phyloP scores from a whole-genome alignment of 2,888 invertebrate genomes.

The Himalopsyche kuldschensis region DNA sequence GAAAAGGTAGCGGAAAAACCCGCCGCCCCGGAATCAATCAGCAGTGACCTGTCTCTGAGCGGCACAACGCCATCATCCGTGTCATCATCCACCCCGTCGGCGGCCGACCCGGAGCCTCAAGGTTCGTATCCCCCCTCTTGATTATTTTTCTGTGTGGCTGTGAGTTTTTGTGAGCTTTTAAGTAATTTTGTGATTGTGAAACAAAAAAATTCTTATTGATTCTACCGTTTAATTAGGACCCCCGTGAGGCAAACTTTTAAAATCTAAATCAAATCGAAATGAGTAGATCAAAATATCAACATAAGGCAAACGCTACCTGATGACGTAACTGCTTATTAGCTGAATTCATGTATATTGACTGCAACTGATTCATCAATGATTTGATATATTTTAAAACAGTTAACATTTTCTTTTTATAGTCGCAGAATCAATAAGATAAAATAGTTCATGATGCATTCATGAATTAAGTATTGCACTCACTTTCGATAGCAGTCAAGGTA shows the following conservation, averaged over 20 bases:
- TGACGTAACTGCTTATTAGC: not conserved
- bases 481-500: too few species aligned
- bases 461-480: too few species aligned
- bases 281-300: not conserved
- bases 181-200: conserved; percentile 8
- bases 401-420: too few species aligned
- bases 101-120: conserved; percentile 47
- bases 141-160: conserved; percentile 16
- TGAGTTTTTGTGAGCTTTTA: conserved; percentile 28
- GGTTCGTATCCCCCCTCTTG: conserved; percentile 22
- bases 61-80: conserved; percentile 33
- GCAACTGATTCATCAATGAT: too few species aligned
- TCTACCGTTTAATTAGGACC: not conserved
- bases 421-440: too few species aligned
- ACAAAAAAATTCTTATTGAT: not conserved
- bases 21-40: not conserved
- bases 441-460: too few species aligned
- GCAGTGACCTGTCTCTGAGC: conserved; percentile 3
- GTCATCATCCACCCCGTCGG: conserved; percentile 54
- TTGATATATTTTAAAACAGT: too few species aligned
- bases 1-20: not conserved
- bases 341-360: not conserved
- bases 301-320: not conserved
- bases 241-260: conserved; percentile 19
- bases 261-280: not conserved